Base-by-base conservation (phyloP, 1,140 invertebrate genomes). In the Brachionus sp. region DNA sequence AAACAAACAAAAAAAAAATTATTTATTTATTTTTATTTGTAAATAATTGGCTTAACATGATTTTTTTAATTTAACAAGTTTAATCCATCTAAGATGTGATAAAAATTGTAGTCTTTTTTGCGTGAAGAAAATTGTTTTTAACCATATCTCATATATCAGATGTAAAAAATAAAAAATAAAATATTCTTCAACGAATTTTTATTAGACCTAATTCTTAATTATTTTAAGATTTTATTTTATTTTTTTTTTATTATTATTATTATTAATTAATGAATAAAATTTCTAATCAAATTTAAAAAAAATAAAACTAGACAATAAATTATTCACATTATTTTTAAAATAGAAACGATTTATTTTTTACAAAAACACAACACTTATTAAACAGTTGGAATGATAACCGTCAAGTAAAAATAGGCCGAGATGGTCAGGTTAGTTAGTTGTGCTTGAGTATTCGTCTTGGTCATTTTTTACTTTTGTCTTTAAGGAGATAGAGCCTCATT, bases 351-450 rank as follows among this genome's bases (percentile, higher is more conserved):
- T 90, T 98, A 68, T 92, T 95, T 10, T 98, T 98, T 86, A 93
- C 92, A 83, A 93, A 93, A 84, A 97, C 95, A 1, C 91, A 94
- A 84, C 95, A 98, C 89, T 90, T 98, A 29, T 96, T 96, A 86
- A 98, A 98, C 91, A 93, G 95, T 4, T 98, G 96, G 95, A 98
- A 98, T 91, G 95, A 98, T 88, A 95, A 95, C 39, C 98, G 98
- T 90, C 95, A 96, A 75, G 96, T 98, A 0, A 98, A 98, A 91
- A 98, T 98, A 87, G 96, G 96, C 13, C 91, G 97, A 85, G 97
- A 98, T 91, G 97, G 97, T 16, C 97, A 92, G 88, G 90, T 91
- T 87, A 84, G 90, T 91, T 87, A 84, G 66, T 19, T 6, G 42
- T 35, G 37, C 39, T 35, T 53, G 9, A 25, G 16, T 50, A 44